Conservation (phyloP, 2,797 vertebrate species). For the Betta splendens region DNA sequence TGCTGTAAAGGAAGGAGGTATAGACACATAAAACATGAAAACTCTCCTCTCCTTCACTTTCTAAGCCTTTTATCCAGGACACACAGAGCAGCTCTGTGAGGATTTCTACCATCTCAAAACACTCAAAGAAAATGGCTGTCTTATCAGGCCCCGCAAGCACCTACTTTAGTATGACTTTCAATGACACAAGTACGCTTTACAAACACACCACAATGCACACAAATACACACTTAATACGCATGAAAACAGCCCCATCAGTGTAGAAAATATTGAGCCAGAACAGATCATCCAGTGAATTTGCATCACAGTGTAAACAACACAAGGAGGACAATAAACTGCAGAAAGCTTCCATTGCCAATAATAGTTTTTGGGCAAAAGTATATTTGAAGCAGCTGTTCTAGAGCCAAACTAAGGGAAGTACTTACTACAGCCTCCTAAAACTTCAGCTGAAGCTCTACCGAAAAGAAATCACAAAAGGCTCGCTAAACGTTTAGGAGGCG, state of each 20-base stretch:
- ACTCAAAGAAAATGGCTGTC: slow-evolving; percentile 48
- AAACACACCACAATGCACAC: slow-evolving; percentile 23
- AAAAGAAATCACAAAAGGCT: slow-evolving; percentile 12
- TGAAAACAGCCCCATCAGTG: slow-evolving; percentile 23
- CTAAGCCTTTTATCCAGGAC: slow-evolving; percentile 52
- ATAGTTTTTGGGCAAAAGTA: not conserved
- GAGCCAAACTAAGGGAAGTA: slow-evolving; percentile 8
- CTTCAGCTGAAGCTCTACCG: slow-evolving; percentile 16
- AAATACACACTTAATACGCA: slow-evolving; percentile 24
- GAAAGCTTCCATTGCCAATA: slow-evolving; percentile 1
- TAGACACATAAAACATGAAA: slow-evolving; percentile 2
- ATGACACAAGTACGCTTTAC: slow-evolving; percentile 17
- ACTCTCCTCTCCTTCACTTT: slow-evolving; percentile 23
- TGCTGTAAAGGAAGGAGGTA: slow-evolving; percentile 17
- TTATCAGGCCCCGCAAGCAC: slow-evolving; percentile 44
- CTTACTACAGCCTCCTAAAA: slow-evolving; percentile 12
- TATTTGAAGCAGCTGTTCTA: not conserved
- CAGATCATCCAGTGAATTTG: slow-evolving; percentile 28
- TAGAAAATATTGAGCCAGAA: slow-evolving; percentile 6
- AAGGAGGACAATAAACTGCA: slow-evolving; percentile 7
- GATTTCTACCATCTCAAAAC: slow-evolving; percentile 46
- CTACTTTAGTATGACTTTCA: slow-evolving; percentile 43
- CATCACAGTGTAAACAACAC: slow-evolving; percentile 5
- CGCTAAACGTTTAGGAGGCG: not conserved
- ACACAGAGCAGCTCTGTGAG: slow-evolving; percentile 35